Evolutionary conservation across 2,113 vertebrate species (phyloP).

Genomic region (rat (Rattus norvegicus)): DNA sequence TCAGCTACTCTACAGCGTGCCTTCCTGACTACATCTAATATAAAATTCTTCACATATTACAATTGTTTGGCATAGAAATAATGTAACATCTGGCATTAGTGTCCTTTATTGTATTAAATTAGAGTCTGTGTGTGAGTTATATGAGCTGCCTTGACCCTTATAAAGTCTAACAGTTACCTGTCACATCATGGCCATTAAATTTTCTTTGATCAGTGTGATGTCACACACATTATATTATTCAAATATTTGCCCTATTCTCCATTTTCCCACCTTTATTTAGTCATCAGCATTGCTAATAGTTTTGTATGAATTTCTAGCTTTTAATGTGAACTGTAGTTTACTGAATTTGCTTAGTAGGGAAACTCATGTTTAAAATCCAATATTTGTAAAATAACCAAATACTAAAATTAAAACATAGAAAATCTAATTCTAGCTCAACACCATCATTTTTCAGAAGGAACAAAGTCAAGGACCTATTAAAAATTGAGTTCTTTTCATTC

Average conservation of each 20-base stretch:
- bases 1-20: background rate
- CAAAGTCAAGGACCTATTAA: background rate
- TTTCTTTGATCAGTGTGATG: constrained; percentile 47
- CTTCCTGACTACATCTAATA: constrained; percentile 37
- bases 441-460: constrained; percentile 15
- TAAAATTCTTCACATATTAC: background rate
- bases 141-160: constrained; percentile 42
- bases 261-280: constrained; percentile 54
- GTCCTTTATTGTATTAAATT: background rate
- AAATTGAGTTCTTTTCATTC: constrained; percentile 41
- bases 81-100: constrained; percentile 39
- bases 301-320: constrained; percentile 15
- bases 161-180: constrained; percentile 58
- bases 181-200: background rate
- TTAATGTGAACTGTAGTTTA: background rate
- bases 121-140: constrained; percentile 54
- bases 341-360: constrained; percentile 54
- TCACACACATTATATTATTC: constrained; percentile 39
- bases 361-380: constrained; percentile 41
- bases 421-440: constrained; percentile 13
- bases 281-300: constrained; percentile 30
- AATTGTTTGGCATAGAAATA: constrained; percentile 27
- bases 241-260: constrained; percentile 30
- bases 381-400: constrained; percentile 45
- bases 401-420: background rate